phyloP scores from a whole-genome alignment of 2,113 vertebrate genomes.

The Jacana jacana region DNA sequence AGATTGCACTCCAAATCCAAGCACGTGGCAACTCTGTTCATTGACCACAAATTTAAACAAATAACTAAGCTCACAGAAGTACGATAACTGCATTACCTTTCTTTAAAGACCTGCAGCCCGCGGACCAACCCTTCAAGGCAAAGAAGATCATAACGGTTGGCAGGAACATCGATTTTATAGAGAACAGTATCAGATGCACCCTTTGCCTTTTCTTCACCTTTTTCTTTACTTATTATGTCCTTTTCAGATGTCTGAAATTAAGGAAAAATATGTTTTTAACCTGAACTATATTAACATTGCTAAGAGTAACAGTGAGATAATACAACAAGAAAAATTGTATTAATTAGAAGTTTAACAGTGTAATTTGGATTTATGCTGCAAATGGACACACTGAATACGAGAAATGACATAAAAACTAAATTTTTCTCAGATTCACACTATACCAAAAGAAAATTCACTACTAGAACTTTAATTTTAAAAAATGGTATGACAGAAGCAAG shows the following conservation, averaged over 20 bases:
- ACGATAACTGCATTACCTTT: constrained; percentile 76
- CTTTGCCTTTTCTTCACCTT: constrained; percentile 86
- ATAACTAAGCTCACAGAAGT: neutral
- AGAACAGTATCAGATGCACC: constrained; percentile 90
- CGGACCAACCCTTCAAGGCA: constrained; percentile 94
- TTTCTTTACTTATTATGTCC: constrained; percentile 92
- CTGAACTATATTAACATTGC: neutral
- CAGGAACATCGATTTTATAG: constrained; percentile 97
- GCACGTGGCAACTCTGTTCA: neutral
- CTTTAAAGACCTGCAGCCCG: constrained; percentile 95
- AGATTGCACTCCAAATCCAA: neutral
- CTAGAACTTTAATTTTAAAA: neutral
- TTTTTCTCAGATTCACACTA: neutral
- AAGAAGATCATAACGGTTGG: constrained; percentile 95
- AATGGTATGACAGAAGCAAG: neutral
- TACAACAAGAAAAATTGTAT: neutral
- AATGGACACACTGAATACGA: neutral
- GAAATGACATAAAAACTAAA: neutral
- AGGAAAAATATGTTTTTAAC: neutral
- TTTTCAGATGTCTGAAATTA: constrained; percentile 91
- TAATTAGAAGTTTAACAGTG: neutral
- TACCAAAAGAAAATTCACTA: neutral
- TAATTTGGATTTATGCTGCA: neutral
- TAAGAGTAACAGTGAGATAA: neutral
- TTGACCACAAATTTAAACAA: neutral